Evolutionary conservation across 1,140 invertebrate genomes (phyloP).

Genomic region (Drosophila ogumai): DNA sequence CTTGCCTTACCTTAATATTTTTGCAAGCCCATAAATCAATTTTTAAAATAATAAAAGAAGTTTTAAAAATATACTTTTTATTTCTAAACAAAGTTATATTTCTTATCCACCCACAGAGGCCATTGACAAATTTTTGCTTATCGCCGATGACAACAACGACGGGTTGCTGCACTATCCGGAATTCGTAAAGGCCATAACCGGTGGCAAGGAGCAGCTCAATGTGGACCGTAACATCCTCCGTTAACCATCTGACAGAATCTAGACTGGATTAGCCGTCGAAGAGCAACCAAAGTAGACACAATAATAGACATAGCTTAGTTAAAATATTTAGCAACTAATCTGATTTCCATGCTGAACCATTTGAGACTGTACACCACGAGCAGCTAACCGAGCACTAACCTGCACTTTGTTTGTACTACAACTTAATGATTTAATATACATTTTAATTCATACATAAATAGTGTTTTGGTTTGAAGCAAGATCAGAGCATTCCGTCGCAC

Average conservation of each 20-base stretch:
- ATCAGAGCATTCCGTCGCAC: slow-evolving; percentile 61
- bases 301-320: slow-evolving; percentile 69
- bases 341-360: slow-evolving; percentile 49
- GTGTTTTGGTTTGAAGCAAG: not conserved
- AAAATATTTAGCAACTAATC: slow-evolving; percentile 56
- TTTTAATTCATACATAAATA: slow-evolving; percentile 52
- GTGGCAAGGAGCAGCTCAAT: slow-evolving; percentile 63
- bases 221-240: slow-evolving; percentile 63
- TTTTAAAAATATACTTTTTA: not conserved
- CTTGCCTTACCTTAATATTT: no score
- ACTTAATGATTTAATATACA: slow-evolving; percentile 40
- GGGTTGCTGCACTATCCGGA: slow-evolving; percentile 92
- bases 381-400: slow-evolving; percentile 29
- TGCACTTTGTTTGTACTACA: slow-evolving; percentile 67
- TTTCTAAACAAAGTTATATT: not conserved
- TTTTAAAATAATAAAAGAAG: not conserved
- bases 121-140: slow-evolving; percentile 90
- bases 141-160: slow-evolving; percentile 92
- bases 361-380: slow-evolving; percentile 67
- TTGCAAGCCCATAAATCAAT: not conserved
- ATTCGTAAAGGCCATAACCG: slow-evolving; percentile 86
- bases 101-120: slow-evolving; percentile 86
- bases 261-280: not conserved
- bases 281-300: slow-evolving; percentile 42
- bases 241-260: slow-evolving; percentile 19